These are phyloP conservation scores for Echinarachnius parma DNA, from an alignment of 53 echinoderm and acorn worm species.

Conservation along the genomic window DNA sequence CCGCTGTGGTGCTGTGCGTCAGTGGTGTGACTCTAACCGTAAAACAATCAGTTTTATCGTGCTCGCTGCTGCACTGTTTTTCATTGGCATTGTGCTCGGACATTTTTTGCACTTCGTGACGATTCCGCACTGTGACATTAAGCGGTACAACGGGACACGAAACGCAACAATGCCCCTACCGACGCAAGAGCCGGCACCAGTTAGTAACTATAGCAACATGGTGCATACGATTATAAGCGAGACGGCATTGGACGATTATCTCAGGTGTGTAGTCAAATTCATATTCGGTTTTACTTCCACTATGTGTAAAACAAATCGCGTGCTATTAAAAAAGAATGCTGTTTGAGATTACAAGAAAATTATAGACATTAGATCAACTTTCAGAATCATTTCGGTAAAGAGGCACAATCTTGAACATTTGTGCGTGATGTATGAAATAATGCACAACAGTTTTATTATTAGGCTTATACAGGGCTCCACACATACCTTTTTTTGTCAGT, in stretches of 20 bases:
- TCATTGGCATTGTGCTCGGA: slow-evolving; percentile 57
- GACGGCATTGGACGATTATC: slow-evolving; percentile 16
- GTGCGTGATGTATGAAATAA: too few relatives aligned
- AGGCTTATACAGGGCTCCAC: too few relatives aligned
- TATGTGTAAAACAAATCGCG: too few relatives aligned
- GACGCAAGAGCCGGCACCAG: slow-evolving; percentile 3
- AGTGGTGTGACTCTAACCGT: slow-evolving; percentile 41
- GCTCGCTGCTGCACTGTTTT: slow-evolving; percentile 37
- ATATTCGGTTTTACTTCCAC: too few relatives aligned
- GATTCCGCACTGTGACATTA: slow-evolving; percentile 33
- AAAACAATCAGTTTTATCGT: slow-evolving; percentile 21
- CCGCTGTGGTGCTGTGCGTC: slow-evolving; percentile 22
- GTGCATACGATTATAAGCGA: slow-evolving; percentile 19
- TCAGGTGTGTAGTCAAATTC: slow-evolving; percentile 55
- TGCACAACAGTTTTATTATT: too few relatives aligned
- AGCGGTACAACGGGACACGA: slow-evolving; percentile 7
- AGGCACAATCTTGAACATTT: too few relatives aligned
- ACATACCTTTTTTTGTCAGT: too few relatives aligned
- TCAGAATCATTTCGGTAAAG: too few relatives aligned
- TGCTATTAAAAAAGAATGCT: too few relatives aligned
- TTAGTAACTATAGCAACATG: slow-evolving; percentile 12
- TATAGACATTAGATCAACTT: too few relatives aligned
- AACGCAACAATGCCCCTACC: not conserved
- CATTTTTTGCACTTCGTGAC: slow-evolving; percentile 31
- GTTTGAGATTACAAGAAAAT: too few relatives aligned